A percentile compares a stretch with the other conserved stretches of the same genome.
Conservation (phyloP, 2,888 invertebrate species). For the Sialis fuliginosa region DNA sequence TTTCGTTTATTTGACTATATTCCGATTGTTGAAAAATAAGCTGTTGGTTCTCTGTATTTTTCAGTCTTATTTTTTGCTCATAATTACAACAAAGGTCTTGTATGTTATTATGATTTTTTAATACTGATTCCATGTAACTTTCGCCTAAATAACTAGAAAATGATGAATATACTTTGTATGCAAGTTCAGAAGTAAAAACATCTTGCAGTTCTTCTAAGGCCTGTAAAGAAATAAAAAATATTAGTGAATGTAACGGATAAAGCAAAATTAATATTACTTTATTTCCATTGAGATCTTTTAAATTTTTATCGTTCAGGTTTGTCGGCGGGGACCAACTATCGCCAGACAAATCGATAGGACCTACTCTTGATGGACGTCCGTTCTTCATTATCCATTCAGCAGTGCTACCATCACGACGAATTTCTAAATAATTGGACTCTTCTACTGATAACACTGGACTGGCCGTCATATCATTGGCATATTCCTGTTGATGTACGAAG, state of each 20-base stretch:
- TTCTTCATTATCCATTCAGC: slow-evolving; percentile 40
- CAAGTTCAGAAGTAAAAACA: slow-evolving; percentile 73
- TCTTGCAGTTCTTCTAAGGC: slow-evolving; percentile 62
- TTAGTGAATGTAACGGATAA: background rate
- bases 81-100: slow-evolving; percentile 59
- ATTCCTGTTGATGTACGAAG: too few species aligned
- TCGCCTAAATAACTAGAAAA: slow-evolving; percentile 58
- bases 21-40: slow-evolving; percentile 13
- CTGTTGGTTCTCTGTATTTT: slow-evolving; percentile 7
- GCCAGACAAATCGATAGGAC: slow-evolving; percentile 27
- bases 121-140: slow-evolving; percentile 47
- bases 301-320: background rate
- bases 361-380: slow-evolving; percentile 24
- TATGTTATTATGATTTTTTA: slow-evolving; percentile 64
- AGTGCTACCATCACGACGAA: slow-evolving; percentile 38
- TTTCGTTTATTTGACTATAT: slow-evolving; percentile 7
- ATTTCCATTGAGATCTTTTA: too few species aligned
- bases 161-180: slow-evolving; percentile 61
- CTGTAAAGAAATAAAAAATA: slow-evolving; percentile 18
- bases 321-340: slow-evolving; percentile 41
- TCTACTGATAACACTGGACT: slow-evolving; percentile 15
- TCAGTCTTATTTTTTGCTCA: slow-evolving; percentile 28
- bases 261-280: background rate
- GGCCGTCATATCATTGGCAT: background rate
- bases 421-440: slow-evolving; percentile 31